A percentile compares a stretch with the other conserved stretches of the same genome.
These are phyloP conservation scores for Gorsachius magnificus DNA, from an alignment of 2,797 vertebrate species.

Conservation along the genomic window DNA sequence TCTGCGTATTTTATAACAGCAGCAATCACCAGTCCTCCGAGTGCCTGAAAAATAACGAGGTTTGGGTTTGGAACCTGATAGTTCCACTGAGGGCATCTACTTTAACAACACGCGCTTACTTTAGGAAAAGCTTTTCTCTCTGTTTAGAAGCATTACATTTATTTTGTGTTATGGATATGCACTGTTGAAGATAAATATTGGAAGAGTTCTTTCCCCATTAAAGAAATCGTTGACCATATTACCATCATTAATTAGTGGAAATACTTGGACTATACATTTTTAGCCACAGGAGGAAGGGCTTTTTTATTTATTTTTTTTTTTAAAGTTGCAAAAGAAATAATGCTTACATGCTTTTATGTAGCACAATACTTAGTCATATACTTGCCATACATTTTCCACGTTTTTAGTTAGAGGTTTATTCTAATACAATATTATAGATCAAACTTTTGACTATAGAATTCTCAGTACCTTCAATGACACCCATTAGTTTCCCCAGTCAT, in stretches of 20 bases:
- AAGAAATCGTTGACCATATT: background rate
- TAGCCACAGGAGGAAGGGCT: background rate
- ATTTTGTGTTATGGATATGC: background rate
- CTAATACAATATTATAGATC: background rate
- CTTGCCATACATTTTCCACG: background rate
- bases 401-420: background rate
- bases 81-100: background rate
- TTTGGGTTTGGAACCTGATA: background rate
- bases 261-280: background rate
- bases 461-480: background rate
- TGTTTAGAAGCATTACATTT: background rate
- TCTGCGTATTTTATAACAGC: constrained; percentile 99
- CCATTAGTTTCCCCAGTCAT: background rate
- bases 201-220: background rate
- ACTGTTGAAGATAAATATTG: background rate
- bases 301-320: background rate
- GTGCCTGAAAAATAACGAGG: constrained; percentile 80
- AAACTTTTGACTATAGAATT: background rate
- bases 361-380: background rate
- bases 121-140: background rate
- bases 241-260: background rate
- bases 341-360: background rate
- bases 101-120: background rate
- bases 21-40: constrained; percentile 96
- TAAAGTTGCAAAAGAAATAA: background rate